Conservation (phyloP, 1,140 invertebrate species). For the Triops longicaudatus region DNA sequence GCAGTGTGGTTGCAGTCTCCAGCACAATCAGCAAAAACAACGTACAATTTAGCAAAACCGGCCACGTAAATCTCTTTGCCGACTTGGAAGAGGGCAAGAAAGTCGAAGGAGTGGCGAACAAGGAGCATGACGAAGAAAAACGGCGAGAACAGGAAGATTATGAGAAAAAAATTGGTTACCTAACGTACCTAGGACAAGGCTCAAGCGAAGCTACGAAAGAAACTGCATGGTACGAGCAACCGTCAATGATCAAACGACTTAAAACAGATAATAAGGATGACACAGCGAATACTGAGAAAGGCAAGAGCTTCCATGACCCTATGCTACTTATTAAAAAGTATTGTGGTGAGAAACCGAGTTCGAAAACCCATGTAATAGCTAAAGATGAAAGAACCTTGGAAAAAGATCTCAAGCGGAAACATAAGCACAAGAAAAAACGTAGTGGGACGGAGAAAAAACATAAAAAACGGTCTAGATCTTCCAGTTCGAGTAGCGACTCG, state of each 20-base stretch:
- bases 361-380: constrained; percentile 36
- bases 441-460: constrained; percentile 38
- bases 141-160: constrained; percentile 91
- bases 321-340: constrained; percentile 33
- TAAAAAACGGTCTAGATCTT: constrained; percentile 34
- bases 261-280: constrained; percentile 34
- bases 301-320: constrained; percentile 32
- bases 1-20: constrained; percentile 18
- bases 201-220: constrained; percentile 73
- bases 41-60: constrained; percentile 34
- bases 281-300: constrained; percentile 37
- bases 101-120: constrained; percentile 52
- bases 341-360: constrained; percentile 28
- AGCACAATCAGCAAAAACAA: constrained; percentile 8
- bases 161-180: constrained; percentile 93
- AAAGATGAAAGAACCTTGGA: constrained; percentile 25
- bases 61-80: constrained; percentile 84
- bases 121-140: constrained; percentile 81
- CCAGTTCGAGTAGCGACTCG: constrained; percentile 22
- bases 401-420: constrained; percentile 18
- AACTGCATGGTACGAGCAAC: constrained; percentile 70
- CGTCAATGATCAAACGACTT: constrained; percentile 35
- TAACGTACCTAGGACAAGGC: constrained; percentile 93
- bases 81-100: constrained; percentile 67
- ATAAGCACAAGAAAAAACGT: constrained; percentile 36